Percentiles rank a stretch among this genome's conserved stretches.
Evolutionary conservation across 1,140 invertebrate species (phyloP).

Genomic region (Scaptodrosophila lebanonensis): DNA sequence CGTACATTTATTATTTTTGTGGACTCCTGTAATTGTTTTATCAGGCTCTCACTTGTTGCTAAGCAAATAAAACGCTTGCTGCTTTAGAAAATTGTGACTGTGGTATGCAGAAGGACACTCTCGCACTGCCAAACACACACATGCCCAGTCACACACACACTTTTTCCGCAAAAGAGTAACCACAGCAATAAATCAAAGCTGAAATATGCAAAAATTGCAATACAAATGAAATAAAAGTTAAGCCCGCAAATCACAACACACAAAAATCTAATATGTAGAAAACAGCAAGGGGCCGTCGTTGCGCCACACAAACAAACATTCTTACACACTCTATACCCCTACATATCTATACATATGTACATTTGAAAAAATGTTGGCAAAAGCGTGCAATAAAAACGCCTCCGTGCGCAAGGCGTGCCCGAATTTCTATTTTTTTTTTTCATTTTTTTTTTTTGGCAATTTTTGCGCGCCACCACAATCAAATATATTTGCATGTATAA

Average conservation of each 20-base stretch:
- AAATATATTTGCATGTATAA: no score
- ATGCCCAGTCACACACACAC: background rate
- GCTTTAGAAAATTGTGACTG: conserved; percentile 4
- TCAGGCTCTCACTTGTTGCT: conserved; percentile 62
- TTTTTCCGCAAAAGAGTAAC: conserved; percentile 12
- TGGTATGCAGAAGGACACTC: background rate
- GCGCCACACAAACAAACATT: conserved; percentile 4
- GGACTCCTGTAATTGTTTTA: no score
- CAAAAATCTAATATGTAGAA: conserved; percentile 6
- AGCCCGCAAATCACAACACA: conserved; percentile 28
- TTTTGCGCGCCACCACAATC: no score
- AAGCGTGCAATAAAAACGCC: no score
- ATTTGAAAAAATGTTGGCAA: no score
- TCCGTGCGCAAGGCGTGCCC: background rate
- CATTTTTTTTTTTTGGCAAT: background rate
- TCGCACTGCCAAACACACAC: no score
- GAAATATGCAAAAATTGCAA: conserved; percentile 61
- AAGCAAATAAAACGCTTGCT: conserved; percentile 45
- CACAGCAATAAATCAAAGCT: conserved; percentile 58
- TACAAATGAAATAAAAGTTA: conserved; percentile 63
- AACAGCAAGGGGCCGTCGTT: background rate
- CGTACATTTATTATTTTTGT: no score
- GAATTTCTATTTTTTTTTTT: background rate
- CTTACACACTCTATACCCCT: no score
- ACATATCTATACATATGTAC: no score